phyloP scores from a whole-genome alignment of 2,113 vertebrate species.

The Rhagologus leucostigma region DNA sequence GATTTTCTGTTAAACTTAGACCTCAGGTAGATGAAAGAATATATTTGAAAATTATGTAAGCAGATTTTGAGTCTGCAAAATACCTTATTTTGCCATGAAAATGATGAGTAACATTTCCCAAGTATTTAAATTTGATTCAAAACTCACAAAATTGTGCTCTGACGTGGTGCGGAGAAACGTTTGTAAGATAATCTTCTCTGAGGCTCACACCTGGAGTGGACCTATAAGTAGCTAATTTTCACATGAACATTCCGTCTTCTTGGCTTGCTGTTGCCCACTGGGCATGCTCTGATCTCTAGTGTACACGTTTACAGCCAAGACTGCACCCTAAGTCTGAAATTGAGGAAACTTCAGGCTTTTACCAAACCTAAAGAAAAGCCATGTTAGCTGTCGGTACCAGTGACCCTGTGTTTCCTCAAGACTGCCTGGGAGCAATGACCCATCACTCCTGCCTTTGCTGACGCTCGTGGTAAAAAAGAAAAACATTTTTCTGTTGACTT shows the following conservation, averaged over 20 bases:
- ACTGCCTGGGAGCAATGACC: background rate
- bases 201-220: background rate
- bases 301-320: accelerated
- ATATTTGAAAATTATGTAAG: background rate
- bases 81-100: background rate
- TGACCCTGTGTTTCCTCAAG: background rate
- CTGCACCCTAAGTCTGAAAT: background rate
- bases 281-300: accelerated
- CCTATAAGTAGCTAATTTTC: background rate
- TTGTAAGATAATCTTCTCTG: background rate
- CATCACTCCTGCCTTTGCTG: background rate
- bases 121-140: background rate
- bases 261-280: background rate
- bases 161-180: background rate
- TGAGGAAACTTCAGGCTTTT: background rate
- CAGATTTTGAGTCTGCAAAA: background rate
- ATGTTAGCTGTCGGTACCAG: accelerated
- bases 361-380: background rate
- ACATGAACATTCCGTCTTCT: background rate
- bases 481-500: slow-evolving; percentile 51
- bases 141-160: background rate
- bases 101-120: accelerated
- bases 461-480: background rate
- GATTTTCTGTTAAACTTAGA: background rate
- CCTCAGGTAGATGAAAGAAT: background rate